Percentiles rank a stretch among this genome's conserved stretches.
Conservation (phyloP, 2,113 vertebrate species). For the Leptocoma aspasia region DNA sequence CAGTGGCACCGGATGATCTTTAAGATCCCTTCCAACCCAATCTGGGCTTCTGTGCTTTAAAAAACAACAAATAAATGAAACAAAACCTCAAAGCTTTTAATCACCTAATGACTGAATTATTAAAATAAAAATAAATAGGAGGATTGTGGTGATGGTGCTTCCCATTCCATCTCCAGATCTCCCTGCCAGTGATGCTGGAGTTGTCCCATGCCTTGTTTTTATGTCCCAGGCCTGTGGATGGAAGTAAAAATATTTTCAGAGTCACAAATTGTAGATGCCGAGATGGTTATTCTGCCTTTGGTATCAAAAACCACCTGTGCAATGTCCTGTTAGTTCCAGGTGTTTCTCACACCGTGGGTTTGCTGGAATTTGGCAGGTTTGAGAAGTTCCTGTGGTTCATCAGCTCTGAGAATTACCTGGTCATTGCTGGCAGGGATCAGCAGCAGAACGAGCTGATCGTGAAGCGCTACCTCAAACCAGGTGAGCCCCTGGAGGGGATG, state of each 20-base stretch:
- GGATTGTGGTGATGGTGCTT: not conserved
- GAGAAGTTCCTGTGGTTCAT: conserved; percentile 99
- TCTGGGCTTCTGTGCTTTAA: not conserved
- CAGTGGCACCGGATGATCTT: not conserved
- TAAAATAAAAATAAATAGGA: not conserved
- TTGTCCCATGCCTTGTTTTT: not conserved
- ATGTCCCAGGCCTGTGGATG: not conserved
- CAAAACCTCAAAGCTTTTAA: not conserved
- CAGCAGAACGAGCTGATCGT: conserved; percentile 99
- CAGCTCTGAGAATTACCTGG: conserved; percentile 95
- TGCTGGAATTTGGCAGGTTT: conserved; percentile 83
- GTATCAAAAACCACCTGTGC: not conserved
- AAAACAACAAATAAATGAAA: not conserved
- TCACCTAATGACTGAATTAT: not conserved
- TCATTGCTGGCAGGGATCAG: conserved; percentile 95
- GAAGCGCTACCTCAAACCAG: conserved; percentile 88
- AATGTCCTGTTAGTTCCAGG: not conserved
- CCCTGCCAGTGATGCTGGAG: not conserved
- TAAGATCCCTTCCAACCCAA: not conserved
- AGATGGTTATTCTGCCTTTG: not conserved
- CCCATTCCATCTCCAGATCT: not conserved
- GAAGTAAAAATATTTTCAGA: not conserved
- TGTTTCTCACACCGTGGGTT: not conserved
- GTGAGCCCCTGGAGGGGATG: conserved; percentile 42
- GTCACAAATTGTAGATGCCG: not conserved